Evolutionary conservation across 2,888 invertebrate species (phyloP), one percentile per base, ranked within the genome.

Genomic region (Sinelater perroti): DNA sequence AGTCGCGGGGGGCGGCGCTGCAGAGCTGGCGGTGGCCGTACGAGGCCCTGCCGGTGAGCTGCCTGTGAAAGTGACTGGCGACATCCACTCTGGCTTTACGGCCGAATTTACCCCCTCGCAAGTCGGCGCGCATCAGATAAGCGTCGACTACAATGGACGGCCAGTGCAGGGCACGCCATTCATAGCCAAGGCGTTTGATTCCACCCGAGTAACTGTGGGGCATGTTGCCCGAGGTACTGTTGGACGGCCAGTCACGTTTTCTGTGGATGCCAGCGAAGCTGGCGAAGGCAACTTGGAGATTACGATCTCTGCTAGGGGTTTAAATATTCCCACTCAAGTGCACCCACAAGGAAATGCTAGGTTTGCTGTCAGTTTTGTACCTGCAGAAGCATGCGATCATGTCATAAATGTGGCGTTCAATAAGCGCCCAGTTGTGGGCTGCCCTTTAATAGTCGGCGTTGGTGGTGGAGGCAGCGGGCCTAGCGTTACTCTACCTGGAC

Each of bases 271-370:
- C 2, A 93, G 93, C 62, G 91, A 95, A 76, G 96, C 97, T 38
- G 98, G 98, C 6, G 97, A 97, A 81, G 98, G 98, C 47, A 95
- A 95, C 78, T 81, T 98, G 65, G 97, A 98, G 80, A 97, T 98
- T 66, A 95, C 96, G 40, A 96, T 99, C 68, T 93, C 94, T 61
- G 93, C 95, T 33, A 86, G 93, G 75, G 94, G 96, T 49, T 85
- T 93, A 62, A 94, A 97, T 75, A 95, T 97, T 71, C 95, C 96
- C 42, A 96, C 95, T 49, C 95, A 96, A 84, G 95, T 96, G 36
- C 93, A 75, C 54, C 93, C 95, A 5, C 90, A 95, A 79, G 95
- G 95, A 72, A 89, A 89, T 76, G 90, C 87, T 35, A 86, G 93
- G 73, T 99, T 98, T 80, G 91, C 95, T 62, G 98, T 98, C 56